Evolutionary conservation across 2,113 vertebrate genomes (phyloP).

Genomic region (Perca schrenkii): DNA sequence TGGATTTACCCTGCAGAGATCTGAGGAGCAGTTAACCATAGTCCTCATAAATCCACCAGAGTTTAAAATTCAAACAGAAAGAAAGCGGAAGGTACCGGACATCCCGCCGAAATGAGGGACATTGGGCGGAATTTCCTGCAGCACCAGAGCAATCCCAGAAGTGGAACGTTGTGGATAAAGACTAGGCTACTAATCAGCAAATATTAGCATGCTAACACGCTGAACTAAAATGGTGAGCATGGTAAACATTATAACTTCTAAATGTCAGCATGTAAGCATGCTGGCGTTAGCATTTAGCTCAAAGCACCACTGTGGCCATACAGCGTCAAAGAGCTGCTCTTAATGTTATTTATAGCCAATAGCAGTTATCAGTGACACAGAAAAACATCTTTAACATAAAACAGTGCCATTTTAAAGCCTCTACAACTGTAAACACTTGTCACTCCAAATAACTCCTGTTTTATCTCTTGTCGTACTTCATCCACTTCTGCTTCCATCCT

Average conservation of each 20-base stretch:
- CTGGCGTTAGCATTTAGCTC: not conserved
- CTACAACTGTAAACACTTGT: slow-evolving; percentile 34
- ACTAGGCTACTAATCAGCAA: not conserved
- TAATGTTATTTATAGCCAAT: not conserved
- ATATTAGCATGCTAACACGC: not conserved
- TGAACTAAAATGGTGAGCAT: not conserved
- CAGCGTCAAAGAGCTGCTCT: not conserved
- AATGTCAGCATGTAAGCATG: not conserved
- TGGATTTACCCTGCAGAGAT: too few relatives aligned
- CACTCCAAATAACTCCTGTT: slow-evolving; percentile 28
- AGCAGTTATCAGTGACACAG: slow-evolving; percentile 30
- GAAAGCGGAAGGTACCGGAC: too few relatives aligned
- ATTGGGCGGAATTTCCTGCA: too few relatives aligned
- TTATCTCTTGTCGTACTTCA: slow-evolving; percentile 19
- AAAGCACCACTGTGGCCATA: not conserved
- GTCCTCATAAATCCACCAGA: too few relatives aligned
- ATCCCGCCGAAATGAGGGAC: too few relatives aligned
- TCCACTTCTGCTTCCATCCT: slow-evolving; percentile 29
- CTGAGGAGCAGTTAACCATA: too few relatives aligned
- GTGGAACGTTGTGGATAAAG: too few relatives aligned
- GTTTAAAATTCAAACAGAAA: too few relatives aligned
- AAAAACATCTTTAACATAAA: slow-evolving; percentile 33
- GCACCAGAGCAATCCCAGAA: too few relatives aligned
- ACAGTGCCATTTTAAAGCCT: slow-evolving; percentile 23
- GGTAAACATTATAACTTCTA: not conserved